These are phyloP conservation scores for Corythaeola cristata DNA, from an alignment of 2,113 vertebrate species.

Conservation along the genomic window DNA sequence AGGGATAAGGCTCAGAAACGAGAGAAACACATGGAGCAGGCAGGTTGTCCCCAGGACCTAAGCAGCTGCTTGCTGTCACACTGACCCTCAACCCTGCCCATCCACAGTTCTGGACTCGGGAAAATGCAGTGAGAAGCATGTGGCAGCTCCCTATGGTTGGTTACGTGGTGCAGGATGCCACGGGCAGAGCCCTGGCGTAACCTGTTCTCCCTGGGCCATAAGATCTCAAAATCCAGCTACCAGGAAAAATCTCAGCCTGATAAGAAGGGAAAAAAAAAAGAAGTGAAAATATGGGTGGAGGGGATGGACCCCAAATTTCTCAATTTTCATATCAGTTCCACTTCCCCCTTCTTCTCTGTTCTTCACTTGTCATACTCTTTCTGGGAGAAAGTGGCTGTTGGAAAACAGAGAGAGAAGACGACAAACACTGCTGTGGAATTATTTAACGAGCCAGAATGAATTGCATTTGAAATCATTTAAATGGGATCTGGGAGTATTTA, in stretches of 20 bases:
- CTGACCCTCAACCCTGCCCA: background rate
- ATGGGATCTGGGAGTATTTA: slow-evolving; percentile 84
- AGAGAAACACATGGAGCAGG: background rate
- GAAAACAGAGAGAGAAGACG: slow-evolving; percentile 67
- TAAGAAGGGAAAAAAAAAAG: background rate
- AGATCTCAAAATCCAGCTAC: slow-evolving; percentile 43
- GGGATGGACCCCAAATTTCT: background rate
- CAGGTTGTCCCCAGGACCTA: background rate
- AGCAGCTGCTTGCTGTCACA: background rate
- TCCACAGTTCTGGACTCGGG: background rate
- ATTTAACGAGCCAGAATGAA: slow-evolving; percentile 83
- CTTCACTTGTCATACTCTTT: background rate
- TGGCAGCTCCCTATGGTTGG: background rate
- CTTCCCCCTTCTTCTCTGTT: background rate
- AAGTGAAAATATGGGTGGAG: background rate
- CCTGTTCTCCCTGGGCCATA: slow-evolving; percentile 40
- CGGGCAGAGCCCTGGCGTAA: slow-evolving; percentile 14
- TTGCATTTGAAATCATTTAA: slow-evolving; percentile 83
- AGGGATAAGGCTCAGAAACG: background rate
- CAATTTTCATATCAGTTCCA: background rate
- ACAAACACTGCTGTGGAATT: slow-evolving; percentile 77
- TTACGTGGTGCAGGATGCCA: background rate
- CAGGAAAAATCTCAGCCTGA: slow-evolving; percentile 44
- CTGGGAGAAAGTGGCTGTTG: slow-evolving; percentile 62
- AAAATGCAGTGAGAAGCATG: background rate